phyloP scores from a whole-genome alignment of 2,797 vertebrate genomes.

The Pangasius djambal region DNA sequence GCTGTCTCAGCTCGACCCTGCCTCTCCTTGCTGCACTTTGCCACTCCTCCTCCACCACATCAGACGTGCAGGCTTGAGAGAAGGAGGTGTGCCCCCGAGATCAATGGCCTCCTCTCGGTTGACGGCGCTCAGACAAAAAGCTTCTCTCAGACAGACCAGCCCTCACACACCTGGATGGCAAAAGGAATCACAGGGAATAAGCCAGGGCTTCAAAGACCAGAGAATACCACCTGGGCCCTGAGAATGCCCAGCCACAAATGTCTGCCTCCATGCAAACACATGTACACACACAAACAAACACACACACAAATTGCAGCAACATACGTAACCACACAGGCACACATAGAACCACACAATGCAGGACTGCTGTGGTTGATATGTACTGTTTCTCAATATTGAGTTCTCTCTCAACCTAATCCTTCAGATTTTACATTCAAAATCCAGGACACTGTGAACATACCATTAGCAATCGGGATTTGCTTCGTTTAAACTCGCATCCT shows the following conservation, averaged over 20 bases:
- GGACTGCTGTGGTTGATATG: neutral
- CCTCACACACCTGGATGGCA: conserved; percentile 91
- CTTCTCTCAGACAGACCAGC: conserved; percentile 87
- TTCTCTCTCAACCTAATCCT: neutral
- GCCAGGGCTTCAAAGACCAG: conserved; percentile 71
- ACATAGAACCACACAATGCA: neutral
- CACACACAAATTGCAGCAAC: conserved; percentile 6
- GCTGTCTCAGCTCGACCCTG: conserved; percentile 41
- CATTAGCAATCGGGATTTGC: neutral
- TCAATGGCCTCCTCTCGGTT: conserved; percentile 87
- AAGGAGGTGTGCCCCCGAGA: conserved; percentile 69
- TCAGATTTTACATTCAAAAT: neutral
- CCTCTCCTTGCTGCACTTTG: conserved; percentile 49
- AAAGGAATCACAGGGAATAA: conserved; percentile 69
- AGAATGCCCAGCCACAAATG: conserved; percentile 62
- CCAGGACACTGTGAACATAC: neutral
- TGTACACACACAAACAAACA: conserved; percentile 44
- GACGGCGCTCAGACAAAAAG: conserved; percentile 92
- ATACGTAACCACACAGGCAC: neutral
- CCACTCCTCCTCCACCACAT: conserved; percentile 84
- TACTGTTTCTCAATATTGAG: neutral
- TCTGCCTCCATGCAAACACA: conserved; percentile 64
- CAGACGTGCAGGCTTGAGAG: conserved; percentile 68
- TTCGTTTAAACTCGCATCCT: neutral
- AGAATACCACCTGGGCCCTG: conserved; percentile 72